Percentiles rank a stretch among this genome's conserved stretches.
phyloP scores from a whole-genome alignment of 2,113 vertebrate species.

The Urocynchramus pylzowi region DNA sequence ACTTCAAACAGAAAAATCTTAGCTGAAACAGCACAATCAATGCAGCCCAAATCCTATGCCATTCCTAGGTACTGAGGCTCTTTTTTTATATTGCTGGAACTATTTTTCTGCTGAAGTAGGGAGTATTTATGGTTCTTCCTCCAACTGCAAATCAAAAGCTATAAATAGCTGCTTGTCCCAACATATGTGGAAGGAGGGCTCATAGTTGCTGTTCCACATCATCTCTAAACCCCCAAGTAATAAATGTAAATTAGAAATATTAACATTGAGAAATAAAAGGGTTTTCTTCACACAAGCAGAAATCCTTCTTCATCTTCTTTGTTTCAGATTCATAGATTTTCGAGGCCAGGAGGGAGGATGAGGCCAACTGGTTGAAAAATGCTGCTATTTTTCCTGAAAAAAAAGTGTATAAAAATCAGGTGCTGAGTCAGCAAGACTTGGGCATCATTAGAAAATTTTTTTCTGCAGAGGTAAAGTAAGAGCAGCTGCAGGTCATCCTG shows the following conservation, averaged over 20 bases:
- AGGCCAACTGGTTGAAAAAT: neutral
- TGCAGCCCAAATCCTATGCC: neutral
- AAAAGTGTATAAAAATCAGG: neutral
- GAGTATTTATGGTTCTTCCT: neutral
- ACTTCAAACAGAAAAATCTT: neutral
- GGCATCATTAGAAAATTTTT: neutral
- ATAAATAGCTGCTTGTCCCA: neutral
- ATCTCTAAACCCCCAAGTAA: neutral
- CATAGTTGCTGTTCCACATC: neutral
- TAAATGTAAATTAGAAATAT: neutral
- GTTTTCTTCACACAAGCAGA: neutral
- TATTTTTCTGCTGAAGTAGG: neutral
- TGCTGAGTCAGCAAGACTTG: neutral
- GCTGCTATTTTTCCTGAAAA: neutral
- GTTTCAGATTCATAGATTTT: neutral
- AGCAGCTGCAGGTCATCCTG: neutral
- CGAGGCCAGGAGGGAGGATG: neutral
- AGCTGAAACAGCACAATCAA: neutral
- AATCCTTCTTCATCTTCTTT: neutral
- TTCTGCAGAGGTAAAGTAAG: neutral
- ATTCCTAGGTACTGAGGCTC: neutral
- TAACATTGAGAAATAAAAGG: neutral
- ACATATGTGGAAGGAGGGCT: neutral
- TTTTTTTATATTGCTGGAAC: neutral
- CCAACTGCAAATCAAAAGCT: neutral